Percentiles rank a stretch among this genome's conserved stretches.
Conservation (phyloP, 2,888 invertebrate genomes). For the Bruchidius siliquastri region DNA sequence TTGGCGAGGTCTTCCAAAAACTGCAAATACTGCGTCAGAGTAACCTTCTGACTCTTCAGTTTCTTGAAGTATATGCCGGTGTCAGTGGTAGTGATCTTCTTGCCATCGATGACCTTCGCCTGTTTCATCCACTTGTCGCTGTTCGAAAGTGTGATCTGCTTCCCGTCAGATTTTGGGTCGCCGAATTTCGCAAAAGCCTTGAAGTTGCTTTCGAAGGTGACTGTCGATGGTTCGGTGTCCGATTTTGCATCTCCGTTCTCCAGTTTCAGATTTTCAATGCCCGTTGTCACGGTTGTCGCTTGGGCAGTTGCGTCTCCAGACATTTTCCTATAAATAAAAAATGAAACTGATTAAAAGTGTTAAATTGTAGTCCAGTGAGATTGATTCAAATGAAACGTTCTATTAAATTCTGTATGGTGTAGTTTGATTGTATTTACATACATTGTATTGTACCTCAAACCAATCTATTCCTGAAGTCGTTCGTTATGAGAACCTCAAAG, state of each 20-base stretch:
- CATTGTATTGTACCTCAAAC: no score
- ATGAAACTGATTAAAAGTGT: no score
- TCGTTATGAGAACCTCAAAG: no score
- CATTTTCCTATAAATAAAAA: conserved; percentile 1
- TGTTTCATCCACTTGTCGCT: conserved; percentile 97
- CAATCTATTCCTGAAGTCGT: no score
- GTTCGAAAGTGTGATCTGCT: conserved; percentile 79
- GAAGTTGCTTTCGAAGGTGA: conserved; percentile 63
- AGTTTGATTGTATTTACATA: no score
- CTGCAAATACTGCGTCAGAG: conserved; percentile 73
- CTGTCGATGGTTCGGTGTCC: conserved; percentile 20
- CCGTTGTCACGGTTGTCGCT: conserved; percentile 30
- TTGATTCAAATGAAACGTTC: neutral
- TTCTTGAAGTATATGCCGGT: conserved; percentile 89
- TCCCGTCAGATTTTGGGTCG: conserved; percentile 83
- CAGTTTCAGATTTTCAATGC: conserved; percentile 54
- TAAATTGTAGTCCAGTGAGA: no score
- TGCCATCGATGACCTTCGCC: conserved; percentile 73
- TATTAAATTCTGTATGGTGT: no score
- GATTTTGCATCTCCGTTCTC: conserved; percentile 47
- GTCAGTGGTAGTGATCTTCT: conserved; percentile 86
- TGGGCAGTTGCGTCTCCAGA: conserved; percentile 5
- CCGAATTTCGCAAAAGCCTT: conserved; percentile 86
- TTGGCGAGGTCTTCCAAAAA: conserved; percentile 83
- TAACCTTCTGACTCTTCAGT: conserved; percentile 75